Base-by-base conservation (phyloP, 2,113 vertebrate genomes). In the Callaeas wilsoni region DNA sequence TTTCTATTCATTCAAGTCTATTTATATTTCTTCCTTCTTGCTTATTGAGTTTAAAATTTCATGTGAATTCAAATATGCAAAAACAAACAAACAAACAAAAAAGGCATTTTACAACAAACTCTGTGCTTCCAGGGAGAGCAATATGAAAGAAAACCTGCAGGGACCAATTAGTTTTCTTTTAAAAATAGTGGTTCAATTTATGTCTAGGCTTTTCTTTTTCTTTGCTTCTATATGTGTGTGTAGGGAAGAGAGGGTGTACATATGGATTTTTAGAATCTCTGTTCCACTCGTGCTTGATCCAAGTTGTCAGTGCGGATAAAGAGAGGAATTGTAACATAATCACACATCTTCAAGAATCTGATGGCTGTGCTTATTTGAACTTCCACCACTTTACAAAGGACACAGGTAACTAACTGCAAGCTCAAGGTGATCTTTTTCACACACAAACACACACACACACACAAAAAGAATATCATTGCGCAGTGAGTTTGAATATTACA, bases 311-410 rank as follows among this genome's bases (percentile, higher is more conserved):
- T 67, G 35, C 75, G 62, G 47, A 67, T 81, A 87, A 90, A 89
- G 56, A 91, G 14, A 16, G 9, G 63, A 60, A 35, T 12, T 52
- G 68, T 60, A 63, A 52, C 42, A 13, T 57, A 83, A 86, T 57
- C 20, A 50, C 63, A 7, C 93, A 97, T 97, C 94, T 96, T 97
- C 95, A 96, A 97, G 94, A 90, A 93, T 94, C 95, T 96, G 96
- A 95, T 57, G 73, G 84, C 46, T 90, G 95, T 96, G 84, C 84
- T 96, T 92, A 78, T 93, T 93, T 95, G 59, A 67, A 94, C 89
- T 80, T 89, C 73, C 65, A 64, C 91, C 60, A 32, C 20, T 89
- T 69, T 57, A 75, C 62, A 53, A 77, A 84, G 69, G 68, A 74
- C 49, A 77, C 39, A 29, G 67, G 77, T 87, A 50, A 39, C 18